Evolutionary conservation across 1,140 invertebrate species (phyloP), one percentile per base, ranked within the genome.

Genomic region (Cepaea nemoralis): DNA sequence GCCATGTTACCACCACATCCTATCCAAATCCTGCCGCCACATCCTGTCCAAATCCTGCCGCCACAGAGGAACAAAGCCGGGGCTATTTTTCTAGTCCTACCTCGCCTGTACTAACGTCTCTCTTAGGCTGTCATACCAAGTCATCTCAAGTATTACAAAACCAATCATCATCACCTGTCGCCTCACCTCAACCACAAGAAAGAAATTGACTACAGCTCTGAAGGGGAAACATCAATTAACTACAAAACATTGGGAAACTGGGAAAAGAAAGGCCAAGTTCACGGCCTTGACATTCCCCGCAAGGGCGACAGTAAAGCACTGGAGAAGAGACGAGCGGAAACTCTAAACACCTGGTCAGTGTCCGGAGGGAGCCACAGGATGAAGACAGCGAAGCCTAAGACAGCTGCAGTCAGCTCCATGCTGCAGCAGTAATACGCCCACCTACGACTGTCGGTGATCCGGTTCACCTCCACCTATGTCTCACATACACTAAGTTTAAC

Each of bases 221-320:
- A 19, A 8, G n/a, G n/a, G n/a, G n/a, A n/a, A n/a, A n/a, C n/a
- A n/a, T n/a, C n/a, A n/a, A n/a, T n/a, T n/a, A n/a, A n/a, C n/a
- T n/a, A n/a, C n/a, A n/a, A n/a, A n/a, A n/a, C n/a, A n/a, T 67
- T n/a, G 8, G 67, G 67, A 19, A 35, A 70, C 8, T 70, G 67
- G 67, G 67, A 70, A n/a, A 70, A 70, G 67, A 70, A 40, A 8
- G 67, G 67, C 6, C 67, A 70, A 14, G 67, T 70, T 70, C 67
- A 70, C n/a, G 67, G 31, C 67, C 67, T 70, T 70, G 67, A 70
- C 67, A 16, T 70, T 10, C 16, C 5, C 39, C 6, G 8, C 67
- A 70, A 37, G 14, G 12, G 6, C 14, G 35, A 35, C n/a, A 33
- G n/a, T 14, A 24, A 16, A 2, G 10, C 35, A 6, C 10, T 14